Percentiles rank a stretch among this genome's conserved stretches.
Conservation (phyloP, 2,888 invertebrate species). For the Drosophila kambysellisi region DNA sequence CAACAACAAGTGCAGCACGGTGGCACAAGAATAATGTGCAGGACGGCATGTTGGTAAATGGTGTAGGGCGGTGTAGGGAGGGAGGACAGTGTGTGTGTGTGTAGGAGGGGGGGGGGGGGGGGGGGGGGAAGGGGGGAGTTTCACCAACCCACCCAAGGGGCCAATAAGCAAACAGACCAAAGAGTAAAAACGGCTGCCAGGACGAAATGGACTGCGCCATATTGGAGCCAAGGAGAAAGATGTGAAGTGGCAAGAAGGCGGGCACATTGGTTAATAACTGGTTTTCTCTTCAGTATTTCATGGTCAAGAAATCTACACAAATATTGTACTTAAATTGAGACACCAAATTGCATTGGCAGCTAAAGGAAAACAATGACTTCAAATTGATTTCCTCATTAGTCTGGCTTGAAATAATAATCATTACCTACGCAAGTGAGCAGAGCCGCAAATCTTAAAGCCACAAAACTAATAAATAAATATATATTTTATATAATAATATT, state of each 20-base stretch:
- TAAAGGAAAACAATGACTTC: background rate
- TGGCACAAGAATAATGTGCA: conserved; percentile 64
- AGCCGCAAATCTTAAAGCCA: background rate
- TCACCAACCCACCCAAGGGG: conserved; percentile 14
- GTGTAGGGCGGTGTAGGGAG: background rate
- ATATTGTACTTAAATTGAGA: background rate
- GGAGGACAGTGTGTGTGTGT: background rate
- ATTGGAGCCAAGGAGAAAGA: conserved; percentile 30
- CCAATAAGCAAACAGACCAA: conserved; percentile 44
- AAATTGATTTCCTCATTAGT: background rate
- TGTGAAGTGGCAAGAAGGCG: conserved; percentile 44
- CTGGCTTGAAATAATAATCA: background rate
- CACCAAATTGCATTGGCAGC: background rate
- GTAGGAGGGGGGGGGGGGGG: background rate
- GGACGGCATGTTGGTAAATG: conserved; percentile 33
- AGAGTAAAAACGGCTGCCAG: conserved; percentile 30
- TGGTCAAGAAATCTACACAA: background rate
- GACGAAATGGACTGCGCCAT: conserved; percentile 15
- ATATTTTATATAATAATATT: background rate
- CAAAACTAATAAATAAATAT: background rate
- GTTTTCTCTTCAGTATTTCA: background rate
- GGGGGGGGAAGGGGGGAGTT: background rate
- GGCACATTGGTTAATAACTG: conserved; percentile 14
- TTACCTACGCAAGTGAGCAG: too few species aligned
- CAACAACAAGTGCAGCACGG: conserved; percentile 48